phyloP scores from a whole-genome alignment of 2,797 vertebrate genomes.

The Botia kubotai region DNA sequence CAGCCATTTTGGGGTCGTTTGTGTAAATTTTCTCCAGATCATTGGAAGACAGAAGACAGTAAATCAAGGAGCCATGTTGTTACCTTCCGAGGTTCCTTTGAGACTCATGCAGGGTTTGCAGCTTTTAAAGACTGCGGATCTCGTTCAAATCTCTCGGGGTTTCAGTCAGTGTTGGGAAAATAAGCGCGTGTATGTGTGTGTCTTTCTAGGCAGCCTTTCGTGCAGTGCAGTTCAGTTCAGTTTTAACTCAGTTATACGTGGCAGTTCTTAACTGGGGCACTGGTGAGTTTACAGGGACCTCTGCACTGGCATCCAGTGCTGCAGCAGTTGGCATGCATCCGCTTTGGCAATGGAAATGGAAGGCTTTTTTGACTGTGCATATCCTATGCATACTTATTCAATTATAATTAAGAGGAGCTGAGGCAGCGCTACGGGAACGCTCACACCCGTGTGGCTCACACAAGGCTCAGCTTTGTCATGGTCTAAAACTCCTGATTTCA shows the following conservation, averaged over 20 bases:
- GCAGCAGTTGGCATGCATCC: slow-evolving; percentile 56
- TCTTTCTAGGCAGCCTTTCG: slow-evolving; percentile 48
- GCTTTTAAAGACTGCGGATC: slow-evolving; percentile 72
- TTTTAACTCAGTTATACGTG: slow-evolving; percentile 61
- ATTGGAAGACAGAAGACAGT: slow-evolving; percentile 69
- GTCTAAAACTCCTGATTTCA: slow-evolving; percentile 33
- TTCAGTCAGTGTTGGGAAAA: slow-evolving; percentile 54
- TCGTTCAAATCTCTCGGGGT: slow-evolving; percentile 73
- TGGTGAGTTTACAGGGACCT: slow-evolving; percentile 65
- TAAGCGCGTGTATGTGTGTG: slow-evolving; percentile 35
- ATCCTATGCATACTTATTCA: slow-evolving; percentile 66
- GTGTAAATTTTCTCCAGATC: slow-evolving; percentile 74
- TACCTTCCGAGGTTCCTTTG: slow-evolving; percentile 63
- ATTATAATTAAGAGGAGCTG: slow-evolving; percentile 61
- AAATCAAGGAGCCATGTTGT: slow-evolving; percentile 74
- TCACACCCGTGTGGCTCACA: slow-evolving; percentile 13
- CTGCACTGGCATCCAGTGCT: slow-evolving; percentile 54
- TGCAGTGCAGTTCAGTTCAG: slow-evolving; percentile 44
- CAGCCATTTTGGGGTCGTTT: slow-evolving; percentile 66
- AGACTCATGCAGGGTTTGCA: slow-evolving; percentile 67
- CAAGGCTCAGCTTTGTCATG: slow-evolving; percentile 54
- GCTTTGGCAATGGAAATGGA: slow-evolving; percentile 49
- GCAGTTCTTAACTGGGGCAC: slow-evolving; percentile 64
- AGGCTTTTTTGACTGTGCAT: slow-evolving; percentile 62
- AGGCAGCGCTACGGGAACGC: slow-evolving; percentile 9